Evolutionary conservation across 2,797 vertebrate genomes (phyloP).

Genomic region (Hipposideros larvatus): DNA sequence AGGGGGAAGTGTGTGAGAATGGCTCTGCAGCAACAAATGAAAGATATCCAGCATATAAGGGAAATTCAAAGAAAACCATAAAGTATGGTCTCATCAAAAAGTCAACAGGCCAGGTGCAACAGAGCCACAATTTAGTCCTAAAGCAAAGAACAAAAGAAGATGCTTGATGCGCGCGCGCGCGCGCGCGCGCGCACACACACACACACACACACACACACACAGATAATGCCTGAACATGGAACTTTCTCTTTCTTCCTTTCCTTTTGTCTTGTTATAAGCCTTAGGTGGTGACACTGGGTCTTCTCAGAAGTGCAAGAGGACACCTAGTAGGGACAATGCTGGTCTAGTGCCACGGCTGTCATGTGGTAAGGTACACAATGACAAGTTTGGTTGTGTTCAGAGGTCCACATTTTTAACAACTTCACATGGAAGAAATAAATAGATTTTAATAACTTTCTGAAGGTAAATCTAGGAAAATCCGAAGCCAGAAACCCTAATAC

Average conservation of each 20-base stretch:
- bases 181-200: no score
- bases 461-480: background rate
- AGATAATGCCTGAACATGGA: background rate
- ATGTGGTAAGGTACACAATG: background rate
- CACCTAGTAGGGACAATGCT: background rate
- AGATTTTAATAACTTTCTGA: background rate
- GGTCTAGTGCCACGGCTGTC: rapidly evolving
- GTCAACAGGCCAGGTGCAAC: background rate
- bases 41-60: no score
- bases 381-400: background rate
- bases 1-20: rapidly evolving
- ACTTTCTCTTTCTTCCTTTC: background rate
- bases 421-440: background rate
- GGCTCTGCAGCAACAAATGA: background rate
- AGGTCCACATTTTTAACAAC: background rate
- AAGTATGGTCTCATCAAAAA: background rate
- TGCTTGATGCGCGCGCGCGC: no score
- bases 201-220: no score
- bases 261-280: background rate
- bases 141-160: background rate
- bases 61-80: background rate
- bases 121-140: background rate
- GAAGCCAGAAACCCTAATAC: background rate
- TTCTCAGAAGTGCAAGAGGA: background rate
- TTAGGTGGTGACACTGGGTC: background rate